These are phyloP conservation scores for Hassar affinis DNA, from an alignment of 2,113 vertebrate genomes.

Conservation along the genomic window DNA sequence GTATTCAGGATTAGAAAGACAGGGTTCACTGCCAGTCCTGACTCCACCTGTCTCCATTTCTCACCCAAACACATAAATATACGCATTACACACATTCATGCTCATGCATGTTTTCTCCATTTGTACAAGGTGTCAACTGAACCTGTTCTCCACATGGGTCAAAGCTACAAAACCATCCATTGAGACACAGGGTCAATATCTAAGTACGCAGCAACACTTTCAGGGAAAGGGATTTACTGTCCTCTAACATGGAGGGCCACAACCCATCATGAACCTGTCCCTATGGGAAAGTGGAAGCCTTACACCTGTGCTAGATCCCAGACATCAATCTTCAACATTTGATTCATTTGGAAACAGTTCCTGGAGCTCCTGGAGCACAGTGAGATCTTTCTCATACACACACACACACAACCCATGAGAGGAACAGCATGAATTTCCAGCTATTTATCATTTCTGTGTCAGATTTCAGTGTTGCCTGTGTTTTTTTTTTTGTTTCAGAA, in stretches of 20 bases:
- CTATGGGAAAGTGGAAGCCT: conserved; percentile 21
- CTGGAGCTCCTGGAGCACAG: neutral
- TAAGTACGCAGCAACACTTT: conserved; percentile 40
- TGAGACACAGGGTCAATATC: conserved; percentile 29
- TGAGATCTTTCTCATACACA: conserved; percentile 13
- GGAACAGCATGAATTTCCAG: conserved; percentile 21
- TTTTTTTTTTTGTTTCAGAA: neutral
- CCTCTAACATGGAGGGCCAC: conserved; percentile 1
- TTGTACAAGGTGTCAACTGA: conserved; percentile 45
- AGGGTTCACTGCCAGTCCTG: neutral
- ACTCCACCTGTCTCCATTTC: neutral
- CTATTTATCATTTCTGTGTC: neutral
- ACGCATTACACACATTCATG: conserved; percentile 16
- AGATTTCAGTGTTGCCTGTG: conserved; percentile 15
- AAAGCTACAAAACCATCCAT: conserved; percentile 16
- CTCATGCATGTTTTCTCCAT: conserved; percentile 32
- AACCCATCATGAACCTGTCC: conserved; percentile 34
- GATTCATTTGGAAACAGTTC: conserved; percentile 18
- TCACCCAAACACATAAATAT: neutral
- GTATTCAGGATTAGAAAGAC: neutral
- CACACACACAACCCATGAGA: conserved; percentile 23
- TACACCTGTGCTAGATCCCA: conserved; percentile 39
- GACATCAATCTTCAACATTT: conserved; percentile 16
- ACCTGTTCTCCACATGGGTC: conserved; percentile 50
- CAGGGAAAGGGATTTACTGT: conserved; percentile 40